phyloP scores from a whole-genome alignment of 2,888 invertebrate genomes.

The Yponomeuta cagnagella region DNA sequence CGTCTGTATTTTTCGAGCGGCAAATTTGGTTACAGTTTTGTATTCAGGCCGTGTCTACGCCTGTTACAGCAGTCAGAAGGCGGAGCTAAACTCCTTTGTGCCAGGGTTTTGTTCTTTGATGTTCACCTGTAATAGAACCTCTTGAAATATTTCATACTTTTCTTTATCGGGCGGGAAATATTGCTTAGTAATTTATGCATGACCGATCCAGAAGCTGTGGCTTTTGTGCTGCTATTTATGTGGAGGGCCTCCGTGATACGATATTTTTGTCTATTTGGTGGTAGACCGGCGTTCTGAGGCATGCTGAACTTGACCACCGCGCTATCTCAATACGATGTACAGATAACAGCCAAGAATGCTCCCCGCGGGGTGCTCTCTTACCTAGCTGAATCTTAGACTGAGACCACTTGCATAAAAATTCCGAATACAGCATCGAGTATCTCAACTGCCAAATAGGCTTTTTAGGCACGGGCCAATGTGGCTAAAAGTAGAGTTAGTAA shows the following conservation, averaged over 20 bases:
- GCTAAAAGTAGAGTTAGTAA: no score
- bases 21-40: slow-evolving; percentile 11
- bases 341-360: slow-evolving; percentile 66
- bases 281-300: slow-evolving; percentile 28
- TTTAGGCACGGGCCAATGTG: no score
- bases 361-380: slow-evolving; percentile 48
- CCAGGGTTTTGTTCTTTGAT: slow-evolving; percentile 11
- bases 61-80: slow-evolving; percentile 12
- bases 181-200: slow-evolving; percentile 25
- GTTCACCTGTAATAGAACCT: slow-evolving; percentile 1
- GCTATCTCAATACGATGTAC: slow-evolving; percentile 63
- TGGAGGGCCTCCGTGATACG: slow-evolving; percentile 8
- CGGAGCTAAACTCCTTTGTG: slow-evolving; percentile 8
- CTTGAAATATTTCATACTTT: slow-evolving; percentile 6
- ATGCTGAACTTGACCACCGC: slow-evolving; percentile 63
- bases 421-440: no score
- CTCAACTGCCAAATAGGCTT: no score
- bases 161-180: slow-evolving; percentile 4
- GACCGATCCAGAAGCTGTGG: slow-evolving; percentile 10
- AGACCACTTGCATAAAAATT: no score
- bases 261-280: slow-evolving; percentile 15
- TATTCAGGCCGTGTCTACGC: slow-evolving; percentile 12
- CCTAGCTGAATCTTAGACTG: slow-evolving; percentile 15
- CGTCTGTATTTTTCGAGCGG: slow-evolving; percentile 5
- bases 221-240: not conserved